Evolutionary conservation across 1,140 invertebrate species (phyloP).

Genomic region (Limonius californicus): DNA sequence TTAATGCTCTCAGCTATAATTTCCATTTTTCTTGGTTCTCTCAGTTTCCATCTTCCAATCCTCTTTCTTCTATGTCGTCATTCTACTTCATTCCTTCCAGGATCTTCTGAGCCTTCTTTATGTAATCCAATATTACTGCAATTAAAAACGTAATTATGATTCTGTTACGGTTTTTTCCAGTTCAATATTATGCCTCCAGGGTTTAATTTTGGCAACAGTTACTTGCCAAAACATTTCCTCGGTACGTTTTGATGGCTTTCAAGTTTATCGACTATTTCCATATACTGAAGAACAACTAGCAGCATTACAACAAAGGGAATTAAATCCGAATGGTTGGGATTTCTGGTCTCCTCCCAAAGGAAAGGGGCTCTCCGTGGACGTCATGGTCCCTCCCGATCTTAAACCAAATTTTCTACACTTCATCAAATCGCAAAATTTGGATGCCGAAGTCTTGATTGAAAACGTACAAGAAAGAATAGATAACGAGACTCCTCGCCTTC

Average conservation of each 20-base stretch:
- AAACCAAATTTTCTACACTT: not conserved
- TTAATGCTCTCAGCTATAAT: too few species aligned
- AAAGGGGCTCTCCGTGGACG: not conserved
- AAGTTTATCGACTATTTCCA: not conserved
- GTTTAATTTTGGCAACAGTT: too few species aligned
- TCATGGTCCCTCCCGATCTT: not conserved
- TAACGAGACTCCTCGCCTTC: slow-evolving; percentile 11
- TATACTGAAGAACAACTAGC: not conserved
- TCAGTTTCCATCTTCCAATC: too few species aligned
- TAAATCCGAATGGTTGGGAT: not conserved
- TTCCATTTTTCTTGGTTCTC: too few species aligned
- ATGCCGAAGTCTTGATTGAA: not conserved
- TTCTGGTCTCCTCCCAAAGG: not conserved
- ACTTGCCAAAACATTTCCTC: not conserved
- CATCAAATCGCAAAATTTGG: not conserved
- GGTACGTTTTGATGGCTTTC: not conserved
- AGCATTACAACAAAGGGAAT: not conserved
- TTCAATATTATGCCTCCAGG: too few species aligned
- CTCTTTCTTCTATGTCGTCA: too few species aligned
- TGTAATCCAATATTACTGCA: too few species aligned
- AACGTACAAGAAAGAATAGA: not conserved
- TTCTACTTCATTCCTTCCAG: too few species aligned
- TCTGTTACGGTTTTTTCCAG: too few species aligned
- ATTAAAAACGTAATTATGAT: too few species aligned
- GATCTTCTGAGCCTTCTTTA: too few species aligned